Evolutionary conservation across 2,888 invertebrate species (phyloP).

Genomic region (Lathronympha strigana): DNA sequence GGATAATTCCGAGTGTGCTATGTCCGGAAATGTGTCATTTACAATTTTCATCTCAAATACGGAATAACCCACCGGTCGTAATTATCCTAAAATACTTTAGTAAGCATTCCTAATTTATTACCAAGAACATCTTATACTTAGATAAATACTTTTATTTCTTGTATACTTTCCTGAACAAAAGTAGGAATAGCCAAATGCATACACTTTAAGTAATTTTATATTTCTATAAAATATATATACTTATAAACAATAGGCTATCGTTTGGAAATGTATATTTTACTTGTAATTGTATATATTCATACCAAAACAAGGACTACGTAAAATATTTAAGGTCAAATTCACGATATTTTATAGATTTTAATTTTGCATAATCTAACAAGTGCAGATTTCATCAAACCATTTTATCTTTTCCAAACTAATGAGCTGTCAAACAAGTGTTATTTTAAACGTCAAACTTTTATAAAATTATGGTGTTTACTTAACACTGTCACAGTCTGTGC

Average conservation of each 20-base stretch:
- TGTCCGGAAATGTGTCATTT: background rate
- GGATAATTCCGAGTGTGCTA: background rate
- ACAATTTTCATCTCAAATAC: background rate
- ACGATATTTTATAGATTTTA: background rate
- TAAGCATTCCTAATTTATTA: background rate
- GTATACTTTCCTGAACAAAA: conserved; percentile 30
- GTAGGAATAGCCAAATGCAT: conserved; percentile 1
- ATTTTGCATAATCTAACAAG: conserved; percentile 16
- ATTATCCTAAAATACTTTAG: background rate
- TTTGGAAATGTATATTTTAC: conserved; percentile 5
- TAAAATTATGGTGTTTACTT: too few relatives aligned
- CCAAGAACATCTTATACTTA: background rate
- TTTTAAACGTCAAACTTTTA: too few relatives aligned
- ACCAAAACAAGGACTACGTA: background rate
- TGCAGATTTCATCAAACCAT: background rate
- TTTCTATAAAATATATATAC: too few relatives aligned
- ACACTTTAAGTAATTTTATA: too few relatives aligned
- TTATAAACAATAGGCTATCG: background rate
- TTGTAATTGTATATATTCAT: conserved; percentile 18
- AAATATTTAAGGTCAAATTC: background rate
- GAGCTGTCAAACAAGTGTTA: too few relatives aligned
- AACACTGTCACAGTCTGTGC: too few relatives aligned
- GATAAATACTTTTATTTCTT: conserved; percentile 4
- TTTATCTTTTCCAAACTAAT: too few relatives aligned
- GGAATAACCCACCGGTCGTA: background rate